Evolutionary conservation across 1,140 invertebrate species (phyloP).

Genomic region (Pseudachorutes palmiensis): DNA sequence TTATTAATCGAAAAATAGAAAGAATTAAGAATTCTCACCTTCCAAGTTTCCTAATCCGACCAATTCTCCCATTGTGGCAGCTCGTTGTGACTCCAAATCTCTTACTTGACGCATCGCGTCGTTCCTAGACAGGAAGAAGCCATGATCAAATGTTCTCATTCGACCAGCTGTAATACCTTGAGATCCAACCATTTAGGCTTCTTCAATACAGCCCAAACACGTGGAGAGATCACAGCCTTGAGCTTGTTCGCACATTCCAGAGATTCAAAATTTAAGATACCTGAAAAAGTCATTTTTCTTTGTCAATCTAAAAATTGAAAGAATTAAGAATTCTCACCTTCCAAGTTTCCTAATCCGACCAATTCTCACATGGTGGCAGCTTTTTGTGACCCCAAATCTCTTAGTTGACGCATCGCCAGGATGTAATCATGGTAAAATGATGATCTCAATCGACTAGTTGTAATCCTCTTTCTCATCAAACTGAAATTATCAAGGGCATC

Average conservation of each 20-base stretch:
- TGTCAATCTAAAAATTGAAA: no score
- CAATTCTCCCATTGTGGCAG: conserved; percentile 17
- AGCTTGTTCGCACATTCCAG: no score
- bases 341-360: conserved; percentile 11
- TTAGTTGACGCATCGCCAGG: neutral
- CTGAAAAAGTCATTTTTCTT: no score
- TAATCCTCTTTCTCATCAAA: conserved; percentile 1
- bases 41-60: conserved; percentile 14
- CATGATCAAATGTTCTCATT: neutral
- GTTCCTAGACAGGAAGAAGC: conserved; percentile 2
- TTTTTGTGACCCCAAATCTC: neutral
- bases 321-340: conserved; percentile 3
- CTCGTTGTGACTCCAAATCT: conserved; percentile 1
- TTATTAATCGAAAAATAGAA: no score
- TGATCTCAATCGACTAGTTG: neutral
- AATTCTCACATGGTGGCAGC: conserved; percentile 19
- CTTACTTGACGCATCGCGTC: conserved; percentile 1
- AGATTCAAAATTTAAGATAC: no score
- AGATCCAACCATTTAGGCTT: no score
- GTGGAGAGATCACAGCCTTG: no score
- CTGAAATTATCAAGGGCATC: conserved; percentile 18
- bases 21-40: neutral
- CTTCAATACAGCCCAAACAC: no score
- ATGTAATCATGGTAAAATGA: neutral
- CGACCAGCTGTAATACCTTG: no score